Evolutionary conservation across 2,888 invertebrate genomes (phyloP).

Genomic region (Pecten maximus): DNA sequence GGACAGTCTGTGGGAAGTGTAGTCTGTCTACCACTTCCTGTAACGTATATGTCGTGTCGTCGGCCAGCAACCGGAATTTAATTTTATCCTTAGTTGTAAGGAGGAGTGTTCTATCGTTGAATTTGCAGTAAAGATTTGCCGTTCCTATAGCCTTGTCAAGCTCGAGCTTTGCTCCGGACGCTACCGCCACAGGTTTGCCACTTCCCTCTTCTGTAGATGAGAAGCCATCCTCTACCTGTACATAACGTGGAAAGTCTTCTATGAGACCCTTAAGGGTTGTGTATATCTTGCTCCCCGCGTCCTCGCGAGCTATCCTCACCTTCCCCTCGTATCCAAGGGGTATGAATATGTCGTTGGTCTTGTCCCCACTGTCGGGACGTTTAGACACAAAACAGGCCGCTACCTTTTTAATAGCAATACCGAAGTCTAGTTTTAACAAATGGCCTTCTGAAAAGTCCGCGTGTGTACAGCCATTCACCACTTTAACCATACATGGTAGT

Average conservation of each 20-base stretch:
- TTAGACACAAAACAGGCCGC: not conserved
- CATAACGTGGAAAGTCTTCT: constrained; percentile 45
- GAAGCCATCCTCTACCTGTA: constrained; percentile 41
- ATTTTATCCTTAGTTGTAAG: not conserved
- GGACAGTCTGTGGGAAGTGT: constrained; percentile 48
- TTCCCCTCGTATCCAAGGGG: constrained; percentile 53
- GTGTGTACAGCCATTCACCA: not conserved
- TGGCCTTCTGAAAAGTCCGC: not conserved
- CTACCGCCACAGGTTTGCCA: constrained; percentile 22
- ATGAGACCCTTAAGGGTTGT: constrained; percentile 37
- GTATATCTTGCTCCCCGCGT: constrained; percentile 37
- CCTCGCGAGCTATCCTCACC: constrained; percentile 37
- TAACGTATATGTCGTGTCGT: constrained; percentile 48
- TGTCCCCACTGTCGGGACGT: not conserved
- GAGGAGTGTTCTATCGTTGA: constrained; percentile 37
- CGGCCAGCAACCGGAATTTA: constrained; percentile 42
- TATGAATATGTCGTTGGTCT: constrained; percentile 38
- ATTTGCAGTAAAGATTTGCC: constrained; percentile 43
- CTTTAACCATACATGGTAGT: constrained; percentile 14
- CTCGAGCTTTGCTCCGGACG: constrained; percentile 37
- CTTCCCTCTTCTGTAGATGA: not conserved
- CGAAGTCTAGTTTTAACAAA: constrained; percentile 18
- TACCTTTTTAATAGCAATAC: not conserved
- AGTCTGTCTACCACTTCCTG: constrained; percentile 47
- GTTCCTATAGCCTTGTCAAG: constrained; percentile 44